phyloP scores from a whole-genome alignment of 2,113 vertebrate species.

The Clarias batrachus region DNA sequence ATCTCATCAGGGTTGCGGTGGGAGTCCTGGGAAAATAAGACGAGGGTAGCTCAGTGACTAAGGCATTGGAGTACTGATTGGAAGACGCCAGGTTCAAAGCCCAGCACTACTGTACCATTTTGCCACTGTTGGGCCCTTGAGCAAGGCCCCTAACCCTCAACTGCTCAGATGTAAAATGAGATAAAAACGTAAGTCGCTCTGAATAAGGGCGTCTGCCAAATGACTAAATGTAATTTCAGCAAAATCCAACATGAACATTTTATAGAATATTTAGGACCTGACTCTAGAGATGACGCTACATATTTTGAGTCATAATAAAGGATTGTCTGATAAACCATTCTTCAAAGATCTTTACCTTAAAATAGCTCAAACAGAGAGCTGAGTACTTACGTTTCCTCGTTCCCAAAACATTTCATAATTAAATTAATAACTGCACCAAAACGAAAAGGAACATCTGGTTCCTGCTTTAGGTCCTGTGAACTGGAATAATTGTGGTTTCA shows the following conservation, averaged over 20 bases:
- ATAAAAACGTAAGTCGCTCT: too few relatives aligned
- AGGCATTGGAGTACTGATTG: too few relatives aligned
- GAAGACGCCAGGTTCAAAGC: too few relatives aligned
- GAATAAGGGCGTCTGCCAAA: too few relatives aligned
- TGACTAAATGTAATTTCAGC: too few relatives aligned
- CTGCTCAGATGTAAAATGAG: too few relatives aligned
- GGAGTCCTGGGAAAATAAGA: background rate
- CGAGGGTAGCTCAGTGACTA: too few relatives aligned
- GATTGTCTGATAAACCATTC: background rate
- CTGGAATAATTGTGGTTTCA: background rate
- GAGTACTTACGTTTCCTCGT: background rate
- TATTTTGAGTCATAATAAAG: background rate
- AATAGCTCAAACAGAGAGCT: background rate
- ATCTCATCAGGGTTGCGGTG: too few relatives aligned
- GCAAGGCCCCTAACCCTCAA: too few relatives aligned
- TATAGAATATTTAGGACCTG: background rate
- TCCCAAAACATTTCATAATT: background rate
- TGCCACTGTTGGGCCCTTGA: too few relatives aligned
- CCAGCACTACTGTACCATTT: too few relatives aligned
- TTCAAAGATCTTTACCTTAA: background rate
- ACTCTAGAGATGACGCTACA: background rate
- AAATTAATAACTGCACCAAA: background rate
- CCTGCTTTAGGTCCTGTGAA: background rate
- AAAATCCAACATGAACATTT: background rate
- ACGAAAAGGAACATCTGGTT: background rate